phyloP scores from a whole-genome alignment of 2,888 invertebrate genomes.

The Spicauda simplicius region DNA sequence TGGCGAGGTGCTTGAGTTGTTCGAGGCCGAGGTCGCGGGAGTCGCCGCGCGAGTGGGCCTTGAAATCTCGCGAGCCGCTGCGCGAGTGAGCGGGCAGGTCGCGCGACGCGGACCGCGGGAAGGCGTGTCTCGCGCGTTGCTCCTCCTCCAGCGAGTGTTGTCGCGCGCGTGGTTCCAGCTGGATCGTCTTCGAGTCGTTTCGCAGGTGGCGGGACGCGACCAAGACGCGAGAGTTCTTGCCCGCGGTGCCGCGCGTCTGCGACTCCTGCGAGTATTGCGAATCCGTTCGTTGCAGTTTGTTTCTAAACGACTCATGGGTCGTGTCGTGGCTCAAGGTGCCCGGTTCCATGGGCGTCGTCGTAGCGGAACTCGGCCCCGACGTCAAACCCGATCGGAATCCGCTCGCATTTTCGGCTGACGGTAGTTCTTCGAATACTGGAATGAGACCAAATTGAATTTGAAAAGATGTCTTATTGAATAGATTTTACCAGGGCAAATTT shows the following conservation, averaged over 20 bases:
- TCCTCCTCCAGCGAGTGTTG: constrained; percentile 64
- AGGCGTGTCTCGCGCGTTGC: constrained; percentile 52
- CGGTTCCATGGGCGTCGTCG: constrained; percentile 66
- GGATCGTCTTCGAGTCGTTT: constrained; percentile 87
- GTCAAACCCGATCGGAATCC: constrained; percentile 72
- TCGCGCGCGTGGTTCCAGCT: constrained; percentile 84
- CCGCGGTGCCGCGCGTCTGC: constrained; percentile 49
- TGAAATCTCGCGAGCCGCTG: constrained; percentile 59
- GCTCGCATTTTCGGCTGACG: constrained; percentile 82
- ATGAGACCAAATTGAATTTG: neutral
- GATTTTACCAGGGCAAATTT: neutral
- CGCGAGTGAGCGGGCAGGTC: constrained; percentile 57
- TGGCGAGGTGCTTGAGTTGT: constrained; percentile 74
- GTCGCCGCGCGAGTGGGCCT: constrained; percentile 79
- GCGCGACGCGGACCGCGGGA: constrained; percentile 55
- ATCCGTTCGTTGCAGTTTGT: constrained; percentile 70
- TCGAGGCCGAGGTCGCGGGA: constrained; percentile 80
- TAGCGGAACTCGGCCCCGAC: constrained; percentile 72
- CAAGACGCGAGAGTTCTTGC: constrained; percentile 71
- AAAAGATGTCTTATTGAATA: too few relatives aligned
- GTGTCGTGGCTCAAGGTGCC: constrained; percentile 35
- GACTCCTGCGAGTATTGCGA: constrained; percentile 74
- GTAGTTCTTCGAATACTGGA: constrained; percentile 91
- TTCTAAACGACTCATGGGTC: constrained; percentile 43
- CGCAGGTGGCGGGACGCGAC: constrained; percentile 84